A percentile compares a stretch with the other conserved stretches of the same genome.
phyloP scores from a whole-genome alignment of 2,113 vertebrate species.

The Zapornia atra region DNA sequence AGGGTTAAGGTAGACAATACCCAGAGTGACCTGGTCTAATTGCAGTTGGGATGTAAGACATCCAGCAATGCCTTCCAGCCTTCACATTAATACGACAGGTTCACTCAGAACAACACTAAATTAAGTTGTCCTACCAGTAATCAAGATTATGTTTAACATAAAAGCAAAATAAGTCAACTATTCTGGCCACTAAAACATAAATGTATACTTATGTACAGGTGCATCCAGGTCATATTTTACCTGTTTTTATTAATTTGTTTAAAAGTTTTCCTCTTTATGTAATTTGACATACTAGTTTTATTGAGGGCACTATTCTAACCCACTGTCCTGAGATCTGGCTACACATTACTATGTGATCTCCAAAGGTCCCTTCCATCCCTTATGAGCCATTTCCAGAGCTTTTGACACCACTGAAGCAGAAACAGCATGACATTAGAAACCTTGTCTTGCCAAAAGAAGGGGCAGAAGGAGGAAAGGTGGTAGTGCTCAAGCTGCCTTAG shows the following conservation, averaged over 20 bases:
- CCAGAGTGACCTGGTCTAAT: not conserved
- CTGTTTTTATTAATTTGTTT: not conserved
- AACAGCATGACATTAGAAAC: not conserved
- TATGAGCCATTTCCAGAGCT: not conserved
- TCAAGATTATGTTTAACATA: not conserved
- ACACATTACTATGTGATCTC: too few species aligned
- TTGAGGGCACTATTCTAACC: not conserved
- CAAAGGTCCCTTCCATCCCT: too few species aligned
- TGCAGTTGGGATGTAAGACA: not conserved
- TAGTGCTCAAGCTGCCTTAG: accelerated
- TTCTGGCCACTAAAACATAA: not conserved
- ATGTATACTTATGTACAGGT: not conserved
- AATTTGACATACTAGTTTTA: not conserved
- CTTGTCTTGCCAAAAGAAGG: not conserved
- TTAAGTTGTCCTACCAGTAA: not conserved
- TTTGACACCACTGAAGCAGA: not conserved
- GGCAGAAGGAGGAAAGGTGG: not conserved
- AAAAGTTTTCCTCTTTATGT: not conserved
- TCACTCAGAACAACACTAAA: not conserved
- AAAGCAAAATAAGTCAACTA: not conserved
- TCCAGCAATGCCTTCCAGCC: not conserved
- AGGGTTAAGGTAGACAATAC: not conserved
- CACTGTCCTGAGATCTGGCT: not conserved
- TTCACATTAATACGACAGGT: not conserved
- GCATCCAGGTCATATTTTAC: not conserved